Conservation (phyloP, 2,113 vertebrate species). For the Limanda limanda region DNA sequence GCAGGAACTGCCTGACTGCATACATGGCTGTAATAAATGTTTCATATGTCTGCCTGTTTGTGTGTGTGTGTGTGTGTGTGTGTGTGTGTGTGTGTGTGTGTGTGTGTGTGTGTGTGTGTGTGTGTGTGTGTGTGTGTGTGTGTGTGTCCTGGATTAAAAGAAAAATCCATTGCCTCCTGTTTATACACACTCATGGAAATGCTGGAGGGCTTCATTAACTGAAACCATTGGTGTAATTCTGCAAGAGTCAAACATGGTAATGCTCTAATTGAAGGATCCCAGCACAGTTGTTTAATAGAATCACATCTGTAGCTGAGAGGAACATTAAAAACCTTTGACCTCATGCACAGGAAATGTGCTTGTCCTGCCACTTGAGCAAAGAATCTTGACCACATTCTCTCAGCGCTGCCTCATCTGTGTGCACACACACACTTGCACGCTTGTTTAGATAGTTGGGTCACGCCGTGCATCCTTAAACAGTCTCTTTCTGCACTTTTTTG, state of each 20-base stretch:
- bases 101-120: conserved; percentile 11
- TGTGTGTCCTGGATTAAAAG: not conserved
- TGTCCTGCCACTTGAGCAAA: conserved; percentile 47
- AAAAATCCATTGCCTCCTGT: conserved; percentile 7
- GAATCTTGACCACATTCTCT: conserved; percentile 55
- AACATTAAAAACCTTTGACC: conserved; percentile 34
- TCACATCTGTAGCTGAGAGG: not conserved
- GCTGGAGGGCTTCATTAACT: conserved; percentile 4
- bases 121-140: conserved; percentile 10
- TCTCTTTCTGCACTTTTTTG: conserved; percentile 18
- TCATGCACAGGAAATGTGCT: conserved; percentile 51
- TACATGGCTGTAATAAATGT: conserved; percentile 13
- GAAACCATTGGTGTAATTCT: not conserved
- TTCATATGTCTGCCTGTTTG: conserved; percentile 7
- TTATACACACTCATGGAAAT: not conserved
- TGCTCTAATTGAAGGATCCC: conserved; percentile 22
- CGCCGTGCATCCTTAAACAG: conserved; percentile 26
- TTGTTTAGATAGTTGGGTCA: conserved; percentile 49
- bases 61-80: not conserved
- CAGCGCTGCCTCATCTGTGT: conserved; percentile 29
- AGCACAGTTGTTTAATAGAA: not conserved
- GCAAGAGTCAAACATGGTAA: not conserved
- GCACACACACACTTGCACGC: conserved; percentile 28
- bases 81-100: conserved; percentile 2
- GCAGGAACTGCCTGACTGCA: conserved; percentile 3